Conservation (phyloP, 1,140 invertebrate genomes). For the Cydia pomonella region DNA sequence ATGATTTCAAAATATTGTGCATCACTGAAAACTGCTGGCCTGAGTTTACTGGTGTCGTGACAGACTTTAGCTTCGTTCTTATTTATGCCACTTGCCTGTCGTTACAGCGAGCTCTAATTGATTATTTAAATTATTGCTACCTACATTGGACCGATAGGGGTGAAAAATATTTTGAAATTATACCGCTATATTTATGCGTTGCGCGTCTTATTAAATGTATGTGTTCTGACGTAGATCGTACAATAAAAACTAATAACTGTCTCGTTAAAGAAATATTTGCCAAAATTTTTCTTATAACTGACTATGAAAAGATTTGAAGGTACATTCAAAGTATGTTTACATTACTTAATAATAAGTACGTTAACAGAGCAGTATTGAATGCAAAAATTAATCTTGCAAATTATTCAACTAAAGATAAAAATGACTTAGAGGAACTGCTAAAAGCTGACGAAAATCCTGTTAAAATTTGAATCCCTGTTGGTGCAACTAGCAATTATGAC, state of each 20-base stretch:
- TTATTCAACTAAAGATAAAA: not conserved
- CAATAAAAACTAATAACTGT: not conserved
- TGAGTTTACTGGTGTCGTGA: slow-evolving; percentile 8
- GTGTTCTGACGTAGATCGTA: not conserved
- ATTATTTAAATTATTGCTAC: slow-evolving; percentile 14
- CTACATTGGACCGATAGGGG: not conserved
- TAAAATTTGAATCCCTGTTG: not conserved
- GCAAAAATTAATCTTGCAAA: not conserved
- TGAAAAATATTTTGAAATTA: not conserved
- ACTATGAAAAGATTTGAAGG: not conserved
- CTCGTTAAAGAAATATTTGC: not conserved
- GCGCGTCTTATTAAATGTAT: slow-evolving; percentile 17
- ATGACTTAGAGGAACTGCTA: not conserved
- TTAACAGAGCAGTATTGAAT: not conserved
- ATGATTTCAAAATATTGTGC: not conserved
- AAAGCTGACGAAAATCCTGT: not conserved
- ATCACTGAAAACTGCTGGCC: not conserved
- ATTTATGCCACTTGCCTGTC: not conserved
- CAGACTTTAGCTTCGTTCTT: slow-evolving; percentile 15
- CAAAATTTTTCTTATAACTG: not conserved
- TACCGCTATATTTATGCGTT: slow-evolving; percentile 22
- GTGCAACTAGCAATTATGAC: not conserved
- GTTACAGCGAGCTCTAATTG: not conserved
- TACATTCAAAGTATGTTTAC: not conserved
- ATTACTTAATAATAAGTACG: not conserved